Base-by-base conservation (phyloP, 2,797 vertebrate species). In the Phaenicophaeus curvirostris region DNA sequence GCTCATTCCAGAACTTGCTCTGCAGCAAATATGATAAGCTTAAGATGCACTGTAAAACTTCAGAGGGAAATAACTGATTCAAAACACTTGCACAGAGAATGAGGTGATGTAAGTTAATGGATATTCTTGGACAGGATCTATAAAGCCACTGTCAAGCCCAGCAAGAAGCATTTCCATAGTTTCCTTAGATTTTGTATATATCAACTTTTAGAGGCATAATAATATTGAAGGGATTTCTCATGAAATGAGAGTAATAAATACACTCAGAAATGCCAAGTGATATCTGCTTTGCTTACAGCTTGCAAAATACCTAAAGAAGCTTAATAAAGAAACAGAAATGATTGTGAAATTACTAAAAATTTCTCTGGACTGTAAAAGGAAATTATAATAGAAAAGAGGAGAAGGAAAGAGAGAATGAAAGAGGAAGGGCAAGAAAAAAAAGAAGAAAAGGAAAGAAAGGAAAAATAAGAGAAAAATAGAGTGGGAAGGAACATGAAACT, bases 311-410 rank as follows among this genome's bases (percentile, higher is more conserved):
- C 85, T 55, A n/a, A 89, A 91, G 73, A 88, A 96, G 62, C 57
- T 96, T 93, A 92, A 91, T 80, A 92, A 95, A 94, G 79, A 96
- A 97, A 93, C 37, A 84, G 59, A 97, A 95, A 74, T 68, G 1
- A 92, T 89, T 37, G 83, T 88, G 94, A 96, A 93, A 87, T 41
- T 37, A 92, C 83, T 87, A 95, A 61, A 95, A 94, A 59, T 59
- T 94, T 94, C 9, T 33, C 59, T 72, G 57, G 37, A 69, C n/a
- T 95, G 50, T 50, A 90, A 89, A 77, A 59, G 5, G 7, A 69
- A 87, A 80, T 28, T 48, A 48, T 23, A 48, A 48, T 44, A 7
- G 25, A 54, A 46, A 74, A 67, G 12, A 82, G 61, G 84, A 85
- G 51, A 59, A 66, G 0, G 9, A 58, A 85, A 63, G 5, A 37